Conservation (phyloP, 2,888 invertebrate genomes). For the Pachliopta kotzebuea region DNA sequence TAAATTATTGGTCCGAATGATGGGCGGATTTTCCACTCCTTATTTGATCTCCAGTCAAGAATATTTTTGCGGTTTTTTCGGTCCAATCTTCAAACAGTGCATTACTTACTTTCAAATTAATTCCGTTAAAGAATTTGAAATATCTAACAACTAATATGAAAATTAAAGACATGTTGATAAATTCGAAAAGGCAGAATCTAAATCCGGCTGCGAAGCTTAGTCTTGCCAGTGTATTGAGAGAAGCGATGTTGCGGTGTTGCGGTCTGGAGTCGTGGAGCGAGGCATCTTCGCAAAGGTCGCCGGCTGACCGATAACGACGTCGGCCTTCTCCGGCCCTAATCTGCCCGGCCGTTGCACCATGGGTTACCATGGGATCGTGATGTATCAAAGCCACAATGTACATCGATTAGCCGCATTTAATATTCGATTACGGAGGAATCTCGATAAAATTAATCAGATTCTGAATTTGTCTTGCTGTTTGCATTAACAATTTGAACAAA, state of each 20-base stretch:
- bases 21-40: too few relatives aligned
- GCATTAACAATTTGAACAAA: too few relatives aligned
- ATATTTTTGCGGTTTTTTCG: too few relatives aligned
- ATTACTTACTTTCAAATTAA: too few relatives aligned
- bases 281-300: constrained; percentile 70
- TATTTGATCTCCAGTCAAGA: too few relatives aligned
- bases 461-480: too few relatives aligned
- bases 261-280: constrained; percentile 35
- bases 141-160: too few relatives aligned
- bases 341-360: constrained; percentile 51
- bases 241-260: constrained; percentile 24
- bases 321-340: constrained; percentile 64
- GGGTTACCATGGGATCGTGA: constrained; percentile 30
- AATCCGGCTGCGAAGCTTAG: constrained; percentile 1
- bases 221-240: constrained; percentile 19
- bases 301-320: constrained; percentile 75
- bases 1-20: too few relatives aligned
- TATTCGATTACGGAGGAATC: constrained; percentile 37
- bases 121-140: too few relatives aligned
- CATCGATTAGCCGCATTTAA: constrained; percentile 30
- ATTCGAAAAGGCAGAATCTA: not conserved
- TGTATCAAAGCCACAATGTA: constrained; percentile 25
- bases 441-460: not conserved
- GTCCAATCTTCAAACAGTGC: too few relatives aligned
- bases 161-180: not conserved